These are phyloP conservation scores for Lates calcarifer DNA, from an alignment of 2,113 vertebrate species.

Conservation along the genomic window DNA sequence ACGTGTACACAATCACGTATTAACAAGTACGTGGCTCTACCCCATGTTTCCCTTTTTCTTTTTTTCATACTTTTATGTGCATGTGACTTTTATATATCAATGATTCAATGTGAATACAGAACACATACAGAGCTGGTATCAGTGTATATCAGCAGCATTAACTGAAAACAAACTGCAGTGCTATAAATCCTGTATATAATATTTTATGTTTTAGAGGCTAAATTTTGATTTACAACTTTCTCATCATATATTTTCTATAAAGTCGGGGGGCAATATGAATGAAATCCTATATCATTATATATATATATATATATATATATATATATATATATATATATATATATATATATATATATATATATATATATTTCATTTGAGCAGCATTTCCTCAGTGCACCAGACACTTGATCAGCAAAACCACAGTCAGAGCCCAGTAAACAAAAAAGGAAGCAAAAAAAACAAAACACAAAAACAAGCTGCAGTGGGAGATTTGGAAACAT, in stretches of 20 bases:
- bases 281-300: neutral
- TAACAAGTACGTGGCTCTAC: neutral
- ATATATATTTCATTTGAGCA: neutral
- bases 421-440: slow-evolving; percentile 9
- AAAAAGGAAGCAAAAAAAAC: neutral
- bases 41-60: neutral
- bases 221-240: neutral
- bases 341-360: neutral
- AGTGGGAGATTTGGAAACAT: too few species aligned
- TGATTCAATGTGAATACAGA: too few species aligned
- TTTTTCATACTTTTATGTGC: neutral
- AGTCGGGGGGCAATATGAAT: too few species aligned
- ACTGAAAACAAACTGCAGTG: too few species aligned
- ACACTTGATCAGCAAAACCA: slow-evolving; percentile 51
- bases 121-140: too few species aligned
- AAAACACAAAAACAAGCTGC: slow-evolving; percentile 22
- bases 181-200: too few species aligned
- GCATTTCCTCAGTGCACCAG: slow-evolving; percentile 17
- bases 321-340: neutral
- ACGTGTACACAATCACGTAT: neutral
- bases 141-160: too few species aligned
- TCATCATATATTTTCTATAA: too few species aligned
- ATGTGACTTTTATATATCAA: too few species aligned
- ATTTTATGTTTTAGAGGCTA: too few species aligned
- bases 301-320: neutral